Evolutionary conservation across 2,888 invertebrate species (phyloP), one percentile per base, ranked within the genome.

Genomic region (Lagria hirta): DNA sequence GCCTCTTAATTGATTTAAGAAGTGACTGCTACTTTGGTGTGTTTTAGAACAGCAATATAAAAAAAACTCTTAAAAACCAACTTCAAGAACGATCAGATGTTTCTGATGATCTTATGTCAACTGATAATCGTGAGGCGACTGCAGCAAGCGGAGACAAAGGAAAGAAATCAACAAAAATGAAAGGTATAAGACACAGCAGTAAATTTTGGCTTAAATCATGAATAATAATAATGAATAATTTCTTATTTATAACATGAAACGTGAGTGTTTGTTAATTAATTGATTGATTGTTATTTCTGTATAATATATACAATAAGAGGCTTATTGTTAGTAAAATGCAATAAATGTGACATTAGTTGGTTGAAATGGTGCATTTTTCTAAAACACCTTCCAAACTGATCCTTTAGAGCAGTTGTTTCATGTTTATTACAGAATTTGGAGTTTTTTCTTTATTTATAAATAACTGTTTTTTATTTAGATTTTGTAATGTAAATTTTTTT

Each of bases 1-100:
- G 6, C 5, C 8, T 24, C 4, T 24, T 10, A 6, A 4, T 7
- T 6, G 4, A 24, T 7, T 11, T 26, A 10, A 2, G 3, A 7
- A 11, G 2, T 26, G 29, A 43, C 1, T 37, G 43, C 22, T 43
- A 49, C 43, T 42, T 27, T 7, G 8, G 26, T n/a, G 3, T 21
- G 21, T 53, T 65, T 10, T 73, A 94, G 92, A 86, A 93, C 55
- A 66, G 81, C 6, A 88, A 85, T 69, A 86, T 95, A 59, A 94
- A 92, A 74, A 94, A 93, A 73, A 86, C 87, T 1, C 73, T 95
- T 20, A 91, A 92, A 69, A 82, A 84, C 13, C 92, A 89, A 65
- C 69, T 78, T 7, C 79, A 74, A 37, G 74, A 75, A 20, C 70
- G 73, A 62, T 73, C 78, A 5, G 80, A 82, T 55, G 92, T 91